These are phyloP conservation scores for Volucella inflata DNA, from an alignment of 2,888 invertebrate species.

Conservation along the genomic window DNA sequence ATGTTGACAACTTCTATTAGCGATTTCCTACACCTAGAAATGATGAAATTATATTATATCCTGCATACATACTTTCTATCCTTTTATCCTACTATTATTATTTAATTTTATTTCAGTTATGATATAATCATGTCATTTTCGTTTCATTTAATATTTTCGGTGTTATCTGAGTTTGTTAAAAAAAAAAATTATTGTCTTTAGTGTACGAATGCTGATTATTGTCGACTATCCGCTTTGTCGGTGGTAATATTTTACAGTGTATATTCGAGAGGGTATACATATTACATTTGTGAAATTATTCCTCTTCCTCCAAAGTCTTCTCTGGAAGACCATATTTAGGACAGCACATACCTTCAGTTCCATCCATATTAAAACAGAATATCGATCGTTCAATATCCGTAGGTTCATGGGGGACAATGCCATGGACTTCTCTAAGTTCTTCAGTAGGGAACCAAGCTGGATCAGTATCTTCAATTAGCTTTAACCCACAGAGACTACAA, in stretches of 20 bases:
- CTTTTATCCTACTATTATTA: not conserved
- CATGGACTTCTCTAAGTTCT: conserved; percentile 94
- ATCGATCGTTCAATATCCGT: conserved; percentile 90
- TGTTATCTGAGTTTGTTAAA: conserved; percentile 11
- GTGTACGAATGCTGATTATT: conserved; percentile 62
- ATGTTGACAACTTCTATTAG: not conserved
- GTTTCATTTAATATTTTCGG: conserved; percentile 15
- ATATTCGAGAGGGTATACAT: not conserved
- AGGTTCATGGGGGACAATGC: conserved; percentile 92
- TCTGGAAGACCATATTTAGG: conserved; percentile 85
- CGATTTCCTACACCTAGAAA: not conserved
- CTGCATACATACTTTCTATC: conserved; percentile 10
- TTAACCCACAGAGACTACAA: conserved; percentile 90
- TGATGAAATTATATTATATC: too few relatives aligned
- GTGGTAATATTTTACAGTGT: conserved; percentile 60
- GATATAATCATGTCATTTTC: conserved; percentile 1
- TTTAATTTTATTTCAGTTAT: not conserved
- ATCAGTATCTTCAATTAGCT: conserved; percentile 93
- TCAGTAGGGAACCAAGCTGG: conserved; percentile 96
- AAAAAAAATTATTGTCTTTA: conserved; percentile 58
- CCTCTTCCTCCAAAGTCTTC: conserved; percentile 83
- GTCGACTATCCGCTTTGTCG: conserved; percentile 61
- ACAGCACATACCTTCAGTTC: conserved; percentile 92
- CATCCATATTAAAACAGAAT: conserved; percentile 93
- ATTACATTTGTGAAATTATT: conserved; percentile 77